A percentile compares a stretch with the other conserved stretches of the same genome.
Evolutionary conservation across 2,888 invertebrate species (phyloP).

Genomic region (Bombylius major): DNA sequence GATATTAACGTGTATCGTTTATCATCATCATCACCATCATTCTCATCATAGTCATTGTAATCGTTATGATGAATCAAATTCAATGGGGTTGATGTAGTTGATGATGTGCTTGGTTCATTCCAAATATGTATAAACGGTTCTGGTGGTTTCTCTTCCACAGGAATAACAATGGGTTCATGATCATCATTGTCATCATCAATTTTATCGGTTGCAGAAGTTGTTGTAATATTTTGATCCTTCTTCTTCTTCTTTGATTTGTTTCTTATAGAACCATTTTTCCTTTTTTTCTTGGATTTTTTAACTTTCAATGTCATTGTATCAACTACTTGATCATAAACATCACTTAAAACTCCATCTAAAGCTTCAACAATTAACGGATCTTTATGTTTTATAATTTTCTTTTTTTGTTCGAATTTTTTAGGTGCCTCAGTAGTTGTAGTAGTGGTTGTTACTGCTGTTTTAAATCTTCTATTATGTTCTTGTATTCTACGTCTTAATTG

Average conservation of each 20-base stretch:
- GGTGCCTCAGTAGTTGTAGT: neutral
- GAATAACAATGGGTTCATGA: no score
- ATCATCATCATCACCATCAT: constrained; percentile 14
- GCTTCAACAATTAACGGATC: neutral
- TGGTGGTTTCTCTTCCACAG: no score
- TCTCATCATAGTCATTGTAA: constrained; percentile 13
- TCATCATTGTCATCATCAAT: no score
- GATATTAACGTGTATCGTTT: constrained; percentile 12
- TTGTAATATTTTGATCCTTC: neutral
- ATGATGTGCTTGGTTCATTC: no score
- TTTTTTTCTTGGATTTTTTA: neutral
- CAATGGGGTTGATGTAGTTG: no score
- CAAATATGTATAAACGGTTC: no score
- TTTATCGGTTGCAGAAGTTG: constrained; percentile 4
- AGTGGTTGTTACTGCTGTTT: neutral
- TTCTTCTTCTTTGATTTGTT: neutral
- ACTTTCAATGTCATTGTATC: constrained; percentile 1
- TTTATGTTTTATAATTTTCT: neutral
- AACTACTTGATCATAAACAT: neutral
- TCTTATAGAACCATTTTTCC: neutral
- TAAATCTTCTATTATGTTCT: neutral
- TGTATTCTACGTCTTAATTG: neutral
- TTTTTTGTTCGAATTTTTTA: neutral
- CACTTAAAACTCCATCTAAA: neutral
- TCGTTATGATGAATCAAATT: constrained; percentile 3